Percentiles rank a stretch among this genome's conserved stretches.
Evolutionary conservation across 2,113 vertebrate species (phyloP).

Genomic region (Gorilla gorilla): DNA sequence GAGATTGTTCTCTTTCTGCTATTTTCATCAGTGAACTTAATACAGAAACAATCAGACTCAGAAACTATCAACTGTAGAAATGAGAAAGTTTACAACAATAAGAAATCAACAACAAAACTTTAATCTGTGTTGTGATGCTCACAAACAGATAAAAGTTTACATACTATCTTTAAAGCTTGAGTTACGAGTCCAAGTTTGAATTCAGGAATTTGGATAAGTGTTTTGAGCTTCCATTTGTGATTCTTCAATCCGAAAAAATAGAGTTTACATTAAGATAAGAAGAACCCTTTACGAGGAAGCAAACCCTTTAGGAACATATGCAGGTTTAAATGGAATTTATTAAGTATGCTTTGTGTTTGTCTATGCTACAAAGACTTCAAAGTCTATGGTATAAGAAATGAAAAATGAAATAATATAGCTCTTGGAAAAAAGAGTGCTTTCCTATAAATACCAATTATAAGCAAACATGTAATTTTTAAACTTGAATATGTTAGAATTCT

Average conservation of each 20-base stretch:
- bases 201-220: neutral
- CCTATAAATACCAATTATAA: constrained; percentile 2
- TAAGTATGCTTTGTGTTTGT: neutral
- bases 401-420: neutral
- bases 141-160: constrained; percentile 18
- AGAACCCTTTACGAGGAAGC: neutral
- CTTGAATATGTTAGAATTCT: neutral
- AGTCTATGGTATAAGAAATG: neutral
- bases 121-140: neutral
- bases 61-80: neutral
- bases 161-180: neutral
- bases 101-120: constrained; percentile 13
- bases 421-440: neutral
- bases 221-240: neutral
- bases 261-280: neutral
- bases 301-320: neutral
- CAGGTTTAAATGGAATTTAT: neutral
- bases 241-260: neutral
- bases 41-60: constrained; percentile 10
- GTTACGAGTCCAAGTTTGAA: neutral
- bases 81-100: neutral
- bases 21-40: constrained; percentile 30
- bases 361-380: neutral
- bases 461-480: neutral
- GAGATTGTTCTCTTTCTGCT: neutral